Percentiles rank a stretch among this genome's conserved stretches.
phyloP scores from a whole-genome alignment of 2,797 vertebrate genomes.

The Malurus splendens region DNA sequence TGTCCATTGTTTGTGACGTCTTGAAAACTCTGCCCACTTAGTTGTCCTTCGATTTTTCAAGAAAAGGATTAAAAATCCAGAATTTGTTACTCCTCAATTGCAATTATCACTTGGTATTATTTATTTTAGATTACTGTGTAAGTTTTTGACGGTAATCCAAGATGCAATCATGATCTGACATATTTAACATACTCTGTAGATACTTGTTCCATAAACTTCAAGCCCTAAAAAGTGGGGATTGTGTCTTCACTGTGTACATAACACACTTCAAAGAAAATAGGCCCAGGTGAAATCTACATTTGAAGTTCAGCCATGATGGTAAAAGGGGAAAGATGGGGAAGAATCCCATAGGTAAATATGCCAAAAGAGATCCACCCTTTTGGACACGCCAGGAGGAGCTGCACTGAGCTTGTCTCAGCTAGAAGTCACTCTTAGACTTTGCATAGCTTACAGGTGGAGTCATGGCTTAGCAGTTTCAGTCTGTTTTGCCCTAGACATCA shows the following conservation, averaged over 20 bases:
- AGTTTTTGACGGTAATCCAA: constrained; percentile 38
- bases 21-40: not conserved
- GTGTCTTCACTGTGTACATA: constrained; percentile 48
- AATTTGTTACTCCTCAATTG: not conserved
- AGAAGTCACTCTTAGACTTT: constrained; percentile 48
- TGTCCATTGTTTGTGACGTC: not conserved
- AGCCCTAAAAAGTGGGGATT: constrained; percentile 46
- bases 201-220: constrained; percentile 42
- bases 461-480: constrained; percentile 35
- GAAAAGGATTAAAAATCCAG: not conserved
- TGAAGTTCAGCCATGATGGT: constrained; percentile 54
- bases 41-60: not conserved
- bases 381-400: constrained; percentile 34
- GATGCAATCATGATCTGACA: constrained; percentile 33
- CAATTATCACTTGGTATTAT: not conserved
- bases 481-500: not conserved
- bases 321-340: constrained; percentile 48
- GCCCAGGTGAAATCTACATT: constrained; percentile 41
- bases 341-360: constrained; percentile 22
- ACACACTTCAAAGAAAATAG: constrained; percentile 52
- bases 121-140: constrained; percentile 27
- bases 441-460: constrained; percentile 46
- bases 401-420: constrained; percentile 57
- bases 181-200: constrained; percentile 41
- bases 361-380: constrained; percentile 42